Evolutionary conservation across 1,140 invertebrate genomes (phyloP).

Genomic region (Hycleus cichorii): DNA sequence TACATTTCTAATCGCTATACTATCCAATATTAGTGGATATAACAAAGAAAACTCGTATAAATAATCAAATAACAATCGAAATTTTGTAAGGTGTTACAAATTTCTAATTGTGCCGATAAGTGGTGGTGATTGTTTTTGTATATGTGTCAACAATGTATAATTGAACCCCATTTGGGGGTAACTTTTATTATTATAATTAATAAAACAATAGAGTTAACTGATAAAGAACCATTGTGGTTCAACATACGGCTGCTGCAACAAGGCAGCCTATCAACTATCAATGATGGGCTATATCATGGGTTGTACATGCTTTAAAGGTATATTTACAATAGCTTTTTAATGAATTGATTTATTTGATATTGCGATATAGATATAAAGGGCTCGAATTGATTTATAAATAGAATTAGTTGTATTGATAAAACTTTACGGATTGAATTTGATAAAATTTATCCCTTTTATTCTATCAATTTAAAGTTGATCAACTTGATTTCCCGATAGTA

Average conservation of each 20-base stretch:
- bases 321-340: neutral
- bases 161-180: conserved; percentile 24
- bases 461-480: too few species aligned
- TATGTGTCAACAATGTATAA: conserved; percentile 33
- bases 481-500: too few species aligned
- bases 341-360: neutral
- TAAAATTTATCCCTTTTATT: too few species aligned
- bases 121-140: conserved; percentile 11
- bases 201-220: conserved; percentile 5
- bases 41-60: too few species aligned
- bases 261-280: conserved; percentile 41
- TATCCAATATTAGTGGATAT: too few species aligned
- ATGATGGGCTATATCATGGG: conserved; percentile 88
- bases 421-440: neutral
- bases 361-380: too few species aligned
- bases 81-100: too few species aligned
- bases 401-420: neutral
- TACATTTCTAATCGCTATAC: too few species aligned
- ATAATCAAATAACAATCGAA: too few species aligned
- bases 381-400: too few species aligned
- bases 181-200: neutral
- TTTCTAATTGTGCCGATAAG: neutral
- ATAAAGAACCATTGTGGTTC: conserved; percentile 12
- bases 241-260: conserved; percentile 26
- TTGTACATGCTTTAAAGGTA: conserved; percentile 82